Percentiles rank a stretch among this genome's conserved stretches.
Evolutionary conservation across 2,113 vertebrate genomes (phyloP).

Genomic region (Gopherus flavomarginatus): DNA sequence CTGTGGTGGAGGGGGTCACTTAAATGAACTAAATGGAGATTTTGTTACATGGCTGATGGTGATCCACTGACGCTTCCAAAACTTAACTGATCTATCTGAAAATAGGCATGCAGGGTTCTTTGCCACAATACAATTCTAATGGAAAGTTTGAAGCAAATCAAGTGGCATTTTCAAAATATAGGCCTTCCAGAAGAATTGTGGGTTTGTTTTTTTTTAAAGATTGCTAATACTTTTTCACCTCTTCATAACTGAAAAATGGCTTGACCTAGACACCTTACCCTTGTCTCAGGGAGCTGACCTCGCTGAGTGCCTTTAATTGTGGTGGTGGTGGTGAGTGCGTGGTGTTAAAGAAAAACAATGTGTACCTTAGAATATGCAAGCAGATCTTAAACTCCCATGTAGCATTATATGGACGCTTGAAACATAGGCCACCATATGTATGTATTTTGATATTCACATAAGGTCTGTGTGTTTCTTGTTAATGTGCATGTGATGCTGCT

Average conservation of each 20-base stretch:
- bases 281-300: background rate
- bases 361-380: background rate
- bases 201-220: background rate
- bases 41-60: background rate
- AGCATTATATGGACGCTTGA: background rate
- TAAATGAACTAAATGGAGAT: background rate
- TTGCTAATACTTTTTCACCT: background rate
- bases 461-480: background rate
- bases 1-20: background rate
- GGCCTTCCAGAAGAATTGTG: background rate
- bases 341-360: background rate
- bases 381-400: background rate
- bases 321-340: background rate
- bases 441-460: background rate
- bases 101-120: background rate
- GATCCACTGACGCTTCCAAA: background rate
- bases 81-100: background rate
- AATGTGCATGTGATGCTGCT: background rate
- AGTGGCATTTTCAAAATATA: background rate
- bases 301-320: background rate
- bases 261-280: background rate
- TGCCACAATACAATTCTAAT: background rate
- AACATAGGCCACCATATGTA: rapidly evolving
- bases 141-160: background rate
- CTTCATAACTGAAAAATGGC: background rate